Evolutionary conservation across 2,113 vertebrate genomes (phyloP).

Genomic region (Atractosteus spatula): DNA sequence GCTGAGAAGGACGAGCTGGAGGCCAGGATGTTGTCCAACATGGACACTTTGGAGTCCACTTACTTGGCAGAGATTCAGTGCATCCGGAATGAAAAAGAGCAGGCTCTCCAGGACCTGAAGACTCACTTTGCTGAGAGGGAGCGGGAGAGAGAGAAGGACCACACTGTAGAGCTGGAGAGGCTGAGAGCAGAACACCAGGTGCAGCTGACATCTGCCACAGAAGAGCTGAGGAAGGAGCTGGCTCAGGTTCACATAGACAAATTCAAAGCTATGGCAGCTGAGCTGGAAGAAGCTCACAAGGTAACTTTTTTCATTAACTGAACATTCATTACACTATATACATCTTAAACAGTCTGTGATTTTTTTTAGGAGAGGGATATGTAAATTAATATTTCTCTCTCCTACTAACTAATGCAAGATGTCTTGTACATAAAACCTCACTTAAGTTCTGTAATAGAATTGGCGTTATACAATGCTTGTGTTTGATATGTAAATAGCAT

Average conservation of each 20-base stretch:
- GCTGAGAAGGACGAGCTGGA: slow-evolving; percentile 71
- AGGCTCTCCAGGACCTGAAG: slow-evolving; percentile 60
- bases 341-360: too few relatives aligned
- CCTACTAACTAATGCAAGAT: too few relatives aligned
- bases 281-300: slow-evolving; percentile 70
- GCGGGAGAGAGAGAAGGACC: slow-evolving; percentile 32
- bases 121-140: slow-evolving; percentile 52
- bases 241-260: slow-evolving; percentile 66
- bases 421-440: too few relatives aligned
- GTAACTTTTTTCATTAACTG: slow-evolving; percentile 45
- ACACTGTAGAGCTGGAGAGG: slow-evolving; percentile 48
- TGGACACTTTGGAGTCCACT: slow-evolving; percentile 79
- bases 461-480: too few relatives aligned
- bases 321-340: too few relatives aligned
- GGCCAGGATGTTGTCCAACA: slow-evolving; percentile 69
- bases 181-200: slow-evolving; percentile 50
- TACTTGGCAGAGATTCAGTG: slow-evolving; percentile 80
- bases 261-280: slow-evolving; percentile 64
- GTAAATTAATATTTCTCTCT: too few relatives aligned
- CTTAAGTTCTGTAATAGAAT: too few relatives aligned
- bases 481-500: too few relatives aligned
- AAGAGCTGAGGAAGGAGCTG: slow-evolving; percentile 59
- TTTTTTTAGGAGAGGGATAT: too few relatives aligned
- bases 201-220: slow-evolving; percentile 52
- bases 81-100: slow-evolving; percentile 57